Conservation (phyloP, 2,888 invertebrate genomes). For the Plutella xylostella region DNA sequence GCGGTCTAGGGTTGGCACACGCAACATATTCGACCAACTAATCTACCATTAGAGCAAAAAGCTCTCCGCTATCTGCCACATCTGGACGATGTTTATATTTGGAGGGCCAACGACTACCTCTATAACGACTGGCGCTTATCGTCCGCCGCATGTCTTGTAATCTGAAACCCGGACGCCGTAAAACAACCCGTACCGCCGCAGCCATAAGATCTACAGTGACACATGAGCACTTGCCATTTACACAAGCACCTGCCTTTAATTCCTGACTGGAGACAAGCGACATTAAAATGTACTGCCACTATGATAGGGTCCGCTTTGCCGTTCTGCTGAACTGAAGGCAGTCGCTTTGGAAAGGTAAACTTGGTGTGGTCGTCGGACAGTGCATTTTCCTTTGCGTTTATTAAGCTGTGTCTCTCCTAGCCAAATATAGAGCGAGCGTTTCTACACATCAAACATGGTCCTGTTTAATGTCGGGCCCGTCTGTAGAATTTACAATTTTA, state of each 20-base stretch:
- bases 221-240: constrained; percentile 22
- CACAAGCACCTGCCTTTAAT: constrained; percentile 28
- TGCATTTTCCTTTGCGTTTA: constrained; percentile 23
- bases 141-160: constrained; percentile 56
- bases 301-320: constrained; percentile 1
- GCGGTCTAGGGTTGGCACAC: constrained; percentile 26
- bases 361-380: constrained; percentile 24
- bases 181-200: constrained; percentile 31
- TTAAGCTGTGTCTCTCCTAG: constrained; percentile 15
- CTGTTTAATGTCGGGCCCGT: constrained; percentile 34
- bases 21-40: constrained; percentile 49
- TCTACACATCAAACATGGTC: constrained; percentile 32
- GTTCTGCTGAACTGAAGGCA: not conserved
- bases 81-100: constrained; percentile 67
- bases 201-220: constrained; percentile 31
- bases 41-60: constrained; percentile 64
- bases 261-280: constrained; percentile 22
- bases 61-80: constrained; percentile 63
- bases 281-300: constrained; percentile 23
- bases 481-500: constrained; percentile 34
- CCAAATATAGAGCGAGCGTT: constrained; percentile 31
- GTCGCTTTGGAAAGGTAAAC: constrained; percentile 26
- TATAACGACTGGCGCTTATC: constrained; percentile 62
- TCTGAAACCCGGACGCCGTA: constrained; percentile 26
- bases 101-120: constrained; percentile 62